Evolutionary conservation across 1,140 invertebrate species (phyloP).

Genomic region (Heliothis subflexa): DNA sequence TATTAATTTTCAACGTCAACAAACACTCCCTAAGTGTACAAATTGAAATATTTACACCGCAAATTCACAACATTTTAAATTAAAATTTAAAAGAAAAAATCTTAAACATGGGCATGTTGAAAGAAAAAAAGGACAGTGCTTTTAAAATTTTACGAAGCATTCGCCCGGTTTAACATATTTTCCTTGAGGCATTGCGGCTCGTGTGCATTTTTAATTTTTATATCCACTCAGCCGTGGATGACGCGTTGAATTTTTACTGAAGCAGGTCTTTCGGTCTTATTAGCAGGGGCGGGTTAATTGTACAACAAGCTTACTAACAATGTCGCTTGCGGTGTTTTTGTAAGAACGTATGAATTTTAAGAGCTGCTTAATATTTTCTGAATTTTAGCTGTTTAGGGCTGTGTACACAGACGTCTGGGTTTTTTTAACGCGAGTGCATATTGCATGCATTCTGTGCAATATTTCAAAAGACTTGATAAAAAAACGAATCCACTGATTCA

Average conservation of each 20-base stretch:
- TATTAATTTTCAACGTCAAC: constrained; percentile 21
- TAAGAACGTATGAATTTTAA: constrained; percentile 37
- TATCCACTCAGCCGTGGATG: constrained; percentile 67
- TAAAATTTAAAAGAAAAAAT: constrained; percentile 44
- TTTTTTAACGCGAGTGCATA: neutral
- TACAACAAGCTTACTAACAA: constrained; percentile 56
- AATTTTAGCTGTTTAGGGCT: neutral
- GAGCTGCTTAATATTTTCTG: constrained; percentile 23
- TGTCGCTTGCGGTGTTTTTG: constrained; percentile 30
- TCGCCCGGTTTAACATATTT: constrained; percentile 69
- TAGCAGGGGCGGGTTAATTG: constrained; percentile 71
- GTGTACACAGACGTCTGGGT: neutral
- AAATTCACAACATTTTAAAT: constrained; percentile 24
- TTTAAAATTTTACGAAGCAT: constrained; percentile 68
- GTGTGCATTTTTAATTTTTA: constrained; percentile 83
- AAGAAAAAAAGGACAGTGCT: constrained; percentile 59
- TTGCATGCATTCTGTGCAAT: neutral
- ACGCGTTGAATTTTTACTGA: constrained; percentile 79
- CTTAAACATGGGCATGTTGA: constrained; percentile 40
- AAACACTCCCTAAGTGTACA: constrained; percentile 5
- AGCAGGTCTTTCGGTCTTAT: constrained; percentile 75
- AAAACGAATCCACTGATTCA: neutral
- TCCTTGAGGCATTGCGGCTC: constrained; percentile 71
- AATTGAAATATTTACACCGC: constrained; percentile 39
- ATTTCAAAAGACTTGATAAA: neutral